A percentile compares a stretch with the other conserved stretches of the same genome.
phyloP scores from a whole-genome alignment of 2,888 invertebrate genomes.

The Acanthosepion pharaonis region DNA sequence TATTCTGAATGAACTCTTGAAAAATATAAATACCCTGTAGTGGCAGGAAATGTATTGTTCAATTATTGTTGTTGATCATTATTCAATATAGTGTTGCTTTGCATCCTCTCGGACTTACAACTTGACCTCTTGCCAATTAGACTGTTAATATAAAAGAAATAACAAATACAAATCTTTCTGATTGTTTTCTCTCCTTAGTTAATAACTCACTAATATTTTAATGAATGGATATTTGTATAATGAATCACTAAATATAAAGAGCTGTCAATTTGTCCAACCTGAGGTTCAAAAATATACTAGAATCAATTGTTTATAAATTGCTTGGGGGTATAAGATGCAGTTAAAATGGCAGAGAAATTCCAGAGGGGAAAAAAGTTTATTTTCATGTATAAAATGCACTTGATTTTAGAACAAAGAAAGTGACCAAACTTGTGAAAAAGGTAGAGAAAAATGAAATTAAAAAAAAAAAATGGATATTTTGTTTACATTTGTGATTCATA shows the following conservation, averaged over 20 bases:
- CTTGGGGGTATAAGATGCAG: no score
- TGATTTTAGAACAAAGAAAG: no score
- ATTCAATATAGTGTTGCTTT: background rate
- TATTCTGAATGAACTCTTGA: background rate
- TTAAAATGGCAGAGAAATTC: no score
- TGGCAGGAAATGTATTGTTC: background rate
- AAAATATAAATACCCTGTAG: background rate
- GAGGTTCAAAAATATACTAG: no score
- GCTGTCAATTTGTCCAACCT: background rate
- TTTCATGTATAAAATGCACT: no score
- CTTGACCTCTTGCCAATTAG: background rate
- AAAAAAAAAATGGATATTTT: no score
- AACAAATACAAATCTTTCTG: background rate
- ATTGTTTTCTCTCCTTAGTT: background rate
- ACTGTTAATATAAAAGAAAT: background rate
- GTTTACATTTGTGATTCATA: no score
- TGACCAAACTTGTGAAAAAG: no score
- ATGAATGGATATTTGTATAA: background rate
- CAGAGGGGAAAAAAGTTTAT: no score
- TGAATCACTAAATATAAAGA: background rate
- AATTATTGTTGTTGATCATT: background rate
- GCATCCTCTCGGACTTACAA: background rate
- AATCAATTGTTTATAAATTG: no score
- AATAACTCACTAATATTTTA: background rate
- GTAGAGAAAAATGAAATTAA: no score